Percentiles rank a stretch among this genome's conserved stretches.
phyloP scores from a whole-genome alignment of 2,888 invertebrate species.

The Apodemia zela region DNA sequence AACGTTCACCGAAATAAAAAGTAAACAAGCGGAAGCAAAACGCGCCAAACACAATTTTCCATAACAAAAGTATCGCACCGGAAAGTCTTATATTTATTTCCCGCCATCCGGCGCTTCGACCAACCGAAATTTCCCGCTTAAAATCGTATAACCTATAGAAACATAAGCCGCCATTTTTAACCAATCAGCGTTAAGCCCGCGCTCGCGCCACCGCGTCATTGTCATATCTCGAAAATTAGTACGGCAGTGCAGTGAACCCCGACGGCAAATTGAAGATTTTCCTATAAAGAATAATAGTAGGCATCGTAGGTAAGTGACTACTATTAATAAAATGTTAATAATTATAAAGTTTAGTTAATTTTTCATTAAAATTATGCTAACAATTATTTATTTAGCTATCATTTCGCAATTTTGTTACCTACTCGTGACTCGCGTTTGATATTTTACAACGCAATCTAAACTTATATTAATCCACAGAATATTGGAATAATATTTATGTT shows the following conservation, averaged over 20 bases:
- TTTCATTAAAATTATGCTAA: slow-evolving; percentile 2
- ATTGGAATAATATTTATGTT: slow-evolving; percentile 3
- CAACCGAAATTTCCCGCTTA: slow-evolving; percentile 80
- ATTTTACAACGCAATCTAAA: background rate
- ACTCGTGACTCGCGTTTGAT: slow-evolving; percentile 32
- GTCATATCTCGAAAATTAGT: slow-evolving; percentile 79
- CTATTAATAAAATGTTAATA: slow-evolving; percentile 34
- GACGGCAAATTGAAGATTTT: slow-evolving; percentile 74
- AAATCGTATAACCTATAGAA: slow-evolving; percentile 61
- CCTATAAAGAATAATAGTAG: slow-evolving; percentile 58
- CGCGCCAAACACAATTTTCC: slow-evolving; percentile 73
- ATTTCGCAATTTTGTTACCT: slow-evolving; percentile 51
- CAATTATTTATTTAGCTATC: slow-evolving; percentile 26
- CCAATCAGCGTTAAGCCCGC: slow-evolving; percentile 72
- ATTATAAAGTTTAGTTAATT: slow-evolving; percentile 13
- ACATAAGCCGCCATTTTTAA: slow-evolving; percentile 71
- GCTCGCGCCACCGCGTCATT: slow-evolving; percentile 77
- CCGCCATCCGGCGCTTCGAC: slow-evolving; percentile 74
- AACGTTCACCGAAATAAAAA: slow-evolving; percentile 34
- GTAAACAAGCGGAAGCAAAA: slow-evolving; percentile 49
- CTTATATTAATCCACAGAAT: background rate
- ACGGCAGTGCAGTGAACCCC: slow-evolving; percentile 77
- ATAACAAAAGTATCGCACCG: slow-evolving; percentile 66
- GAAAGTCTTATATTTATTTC: slow-evolving; percentile 70
- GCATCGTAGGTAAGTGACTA: slow-evolving; percentile 54